Base-by-base conservation (phyloP, 1,140 invertebrate genomes). In the Panulirus ornatus region DNA sequence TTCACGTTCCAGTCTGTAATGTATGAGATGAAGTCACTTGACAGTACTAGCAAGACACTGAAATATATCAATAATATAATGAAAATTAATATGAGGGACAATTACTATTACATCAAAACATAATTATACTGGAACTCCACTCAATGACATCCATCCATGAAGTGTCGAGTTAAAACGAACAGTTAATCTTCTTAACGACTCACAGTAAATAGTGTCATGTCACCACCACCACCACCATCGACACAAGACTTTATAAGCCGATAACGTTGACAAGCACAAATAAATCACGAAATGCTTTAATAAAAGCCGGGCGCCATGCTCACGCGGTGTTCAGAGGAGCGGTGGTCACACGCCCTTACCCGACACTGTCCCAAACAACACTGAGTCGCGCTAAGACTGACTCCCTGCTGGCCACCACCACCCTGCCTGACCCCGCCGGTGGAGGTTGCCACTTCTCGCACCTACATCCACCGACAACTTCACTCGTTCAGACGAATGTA, bases 361-460 rank as follows among this genome's bases (percentile, higher is more conserved):
- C 88, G 51, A 73, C 88, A 89, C 88, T 71, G 70, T 73, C 76
- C 66, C 66, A 75, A 66, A 63, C 70, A 89, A 89, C 88, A 89
- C 88, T 89, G 58, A 73, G 51, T 78, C 71, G n/a, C 47, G 63
- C 27, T 47, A 9, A 27, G 40, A 73, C 42, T 44, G 9, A 8
- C 47, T 58, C 51, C 42, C 42, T n/a, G 9, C 75, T 27, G n/a
- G 27, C 78, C 78, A 51, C 36, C 51, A 79, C 42, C 38, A 27
- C 8, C 42, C 44, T 30, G 34, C 34, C 70, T 11, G 5, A 14
- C 16, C 34, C 70, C 36, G 14, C 70, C 51, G n/a, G n/a, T n/a
- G n/a, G n/a, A n/a, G 27, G 58, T 66, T 66, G 58, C 58, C 58
- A 66, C 58, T 66, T 19, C 3, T 27, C 58, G n/a, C 30, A n/a